Percentiles rank a stretch among this genome's conserved stretches.
Conservation (phyloP, 2,797 vertebrate genomes). For the Enteromius radiatus region DNA sequence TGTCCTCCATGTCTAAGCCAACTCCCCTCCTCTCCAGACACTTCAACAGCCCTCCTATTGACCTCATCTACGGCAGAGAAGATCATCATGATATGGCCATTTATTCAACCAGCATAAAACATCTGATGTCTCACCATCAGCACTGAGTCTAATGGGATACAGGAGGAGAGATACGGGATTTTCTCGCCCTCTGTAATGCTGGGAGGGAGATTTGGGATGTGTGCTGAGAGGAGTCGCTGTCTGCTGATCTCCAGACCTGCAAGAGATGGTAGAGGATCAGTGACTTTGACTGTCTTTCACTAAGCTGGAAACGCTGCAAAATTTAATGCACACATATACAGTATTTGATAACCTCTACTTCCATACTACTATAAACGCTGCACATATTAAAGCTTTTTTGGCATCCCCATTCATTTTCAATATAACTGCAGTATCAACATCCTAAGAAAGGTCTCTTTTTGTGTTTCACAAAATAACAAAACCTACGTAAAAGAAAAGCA, state of each 20-base stretch:
- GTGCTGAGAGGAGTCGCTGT: conserved; percentile 88
- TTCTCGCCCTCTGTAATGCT: conserved; percentile 86
- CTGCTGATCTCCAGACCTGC: conserved; percentile 89
- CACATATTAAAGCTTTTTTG: neutral
- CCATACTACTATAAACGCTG: neutral
- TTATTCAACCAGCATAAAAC: neutral
- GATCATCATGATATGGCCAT: neutral
- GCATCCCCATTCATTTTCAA: neutral
- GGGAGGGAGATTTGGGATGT: conserved; percentile 86
- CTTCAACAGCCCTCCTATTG: conserved; percentile 91
- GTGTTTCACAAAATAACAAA: neutral
- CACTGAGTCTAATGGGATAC: conserved; percentile 89
- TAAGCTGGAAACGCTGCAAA: neutral
- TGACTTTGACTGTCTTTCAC: neutral
- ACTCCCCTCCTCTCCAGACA: conserved; percentile 92
- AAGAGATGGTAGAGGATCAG: neutral
- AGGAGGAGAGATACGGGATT: conserved; percentile 89
- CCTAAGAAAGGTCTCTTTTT: neutral
- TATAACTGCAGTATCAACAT: neutral
- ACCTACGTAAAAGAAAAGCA: neutral
- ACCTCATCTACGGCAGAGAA: conserved; percentile 78
- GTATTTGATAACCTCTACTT: neutral
- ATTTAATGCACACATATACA: neutral
- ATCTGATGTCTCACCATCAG: conserved; percentile 76
- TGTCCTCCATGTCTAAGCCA: conserved; percentile 92